phyloP scores from a whole-genome alignment of 2,113 vertebrate species.

The Leptobrachium ailaonicum region DNA sequence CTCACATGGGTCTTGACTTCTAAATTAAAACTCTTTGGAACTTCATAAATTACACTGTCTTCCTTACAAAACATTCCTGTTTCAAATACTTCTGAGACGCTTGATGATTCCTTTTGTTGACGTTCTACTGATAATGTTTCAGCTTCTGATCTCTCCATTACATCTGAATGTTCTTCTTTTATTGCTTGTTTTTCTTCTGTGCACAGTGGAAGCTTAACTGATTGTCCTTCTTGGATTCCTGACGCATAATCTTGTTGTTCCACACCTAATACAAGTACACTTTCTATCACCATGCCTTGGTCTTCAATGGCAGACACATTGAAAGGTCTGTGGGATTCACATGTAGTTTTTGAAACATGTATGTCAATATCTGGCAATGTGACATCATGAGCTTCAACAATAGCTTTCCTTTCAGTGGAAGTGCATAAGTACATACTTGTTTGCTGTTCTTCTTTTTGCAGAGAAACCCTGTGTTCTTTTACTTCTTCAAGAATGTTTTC shows the following conservation, averaged over 20 bases:
- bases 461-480: conserved; percentile 62
- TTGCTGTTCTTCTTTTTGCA: conserved; percentile 72
- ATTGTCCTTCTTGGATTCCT: conserved; percentile 73
- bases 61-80: conserved; percentile 70
- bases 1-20: conserved; percentile 72
- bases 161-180: conserved; percentile 60
- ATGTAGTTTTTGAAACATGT: conserved; percentile 54
- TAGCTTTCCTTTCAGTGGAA: conserved; percentile 59
- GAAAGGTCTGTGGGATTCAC: conserved; percentile 67
- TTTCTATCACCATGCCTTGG: conserved; percentile 67
- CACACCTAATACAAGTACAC: conserved; percentile 61
- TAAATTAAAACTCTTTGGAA: conserved; percentile 62
- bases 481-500: conserved; percentile 58
- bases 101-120: conserved; percentile 61
- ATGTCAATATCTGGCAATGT: conserved; percentile 58
- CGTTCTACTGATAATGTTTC: conserved; percentile 50
- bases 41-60: conserved; percentile 60
- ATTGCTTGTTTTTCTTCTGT: conserved; percentile 74
- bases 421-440: conserved; percentile 63
- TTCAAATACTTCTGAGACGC: conserved; percentile 62
- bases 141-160: conserved; percentile 52
- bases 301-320: conserved; percentile 63
- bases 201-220: conserved; percentile 70
- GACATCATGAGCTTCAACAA: conserved; percentile 64
- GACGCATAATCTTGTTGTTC: conserved; percentile 72